Percentiles rank a stretch among this genome's conserved stretches.
Conservation (phyloP, 2,113 vertebrate genomes). For the Cryptotis parvus region DNA sequence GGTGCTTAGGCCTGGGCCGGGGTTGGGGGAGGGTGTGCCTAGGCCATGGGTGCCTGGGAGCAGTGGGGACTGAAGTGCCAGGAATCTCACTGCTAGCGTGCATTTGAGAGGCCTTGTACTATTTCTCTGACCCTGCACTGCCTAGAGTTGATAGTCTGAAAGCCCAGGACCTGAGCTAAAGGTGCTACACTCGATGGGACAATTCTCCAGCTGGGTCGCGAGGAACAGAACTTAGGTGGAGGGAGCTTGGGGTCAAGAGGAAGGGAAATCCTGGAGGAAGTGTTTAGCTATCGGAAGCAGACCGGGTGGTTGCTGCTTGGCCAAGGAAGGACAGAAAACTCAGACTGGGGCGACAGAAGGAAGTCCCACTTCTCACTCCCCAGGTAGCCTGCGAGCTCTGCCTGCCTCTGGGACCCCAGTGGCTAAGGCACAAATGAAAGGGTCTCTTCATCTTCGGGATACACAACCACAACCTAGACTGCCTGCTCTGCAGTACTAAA, state of each 20-base stretch:
- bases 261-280: background rate
- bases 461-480: no score
- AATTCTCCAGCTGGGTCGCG: background rate
- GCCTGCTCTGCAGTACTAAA: no score
- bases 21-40: no score
- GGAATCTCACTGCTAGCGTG: no score
- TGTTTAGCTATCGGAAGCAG: background rate
- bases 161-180: background rate
- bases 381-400: no score
- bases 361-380: background rate
- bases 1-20: no score
- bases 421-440: fast-evolving
- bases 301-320: no score
- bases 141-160: background rate
- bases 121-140: no score
- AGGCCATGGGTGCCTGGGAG: no score
- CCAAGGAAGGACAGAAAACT: background rate
- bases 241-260: background rate
- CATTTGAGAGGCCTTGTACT: no score
- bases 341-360: background rate
- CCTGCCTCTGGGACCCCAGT: background rate
- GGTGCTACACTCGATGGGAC: background rate
- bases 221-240: background rate
- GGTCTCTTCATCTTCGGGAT: background rate
- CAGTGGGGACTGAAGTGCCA: no score